These are phyloP conservation scores for Neostethus bicornis DNA, from an alignment of 2,797 vertebrate species.

Conservation along the genomic window DNA sequence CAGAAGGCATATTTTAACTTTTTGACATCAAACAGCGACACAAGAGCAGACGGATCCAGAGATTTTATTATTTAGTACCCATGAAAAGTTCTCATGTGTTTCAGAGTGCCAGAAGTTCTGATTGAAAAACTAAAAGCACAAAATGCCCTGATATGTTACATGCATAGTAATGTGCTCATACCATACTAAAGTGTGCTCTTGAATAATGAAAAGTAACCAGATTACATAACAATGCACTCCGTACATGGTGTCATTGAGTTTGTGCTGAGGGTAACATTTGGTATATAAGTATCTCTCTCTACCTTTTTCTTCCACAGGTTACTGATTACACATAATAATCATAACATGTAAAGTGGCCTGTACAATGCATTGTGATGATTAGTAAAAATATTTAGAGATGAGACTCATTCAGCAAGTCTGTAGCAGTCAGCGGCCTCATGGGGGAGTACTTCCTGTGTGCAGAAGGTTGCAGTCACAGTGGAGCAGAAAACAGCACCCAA, in stretches of 20 bases:
- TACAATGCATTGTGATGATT: constrained; percentile 68
- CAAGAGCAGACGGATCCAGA: constrained; percentile 64
- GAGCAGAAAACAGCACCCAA: constrained; percentile 12
- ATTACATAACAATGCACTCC: constrained; percentile 65
- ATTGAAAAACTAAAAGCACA: constrained; percentile 77
- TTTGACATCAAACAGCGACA: constrained; percentile 18
- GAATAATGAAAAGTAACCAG: constrained; percentile 62
- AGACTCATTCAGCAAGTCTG: constrained; percentile 43
- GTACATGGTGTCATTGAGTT: constrained; percentile 61
- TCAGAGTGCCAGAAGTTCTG: constrained; percentile 72
- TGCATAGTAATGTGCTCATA: constrained; percentile 83
- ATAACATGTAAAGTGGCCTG: constrained; percentile 59
- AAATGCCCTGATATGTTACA: constrained; percentile 80
- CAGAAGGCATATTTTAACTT: constrained; percentile 7
- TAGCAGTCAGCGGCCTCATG: constrained; percentile 58
- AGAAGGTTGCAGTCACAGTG: constrained; percentile 40
- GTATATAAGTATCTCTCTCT: constrained; percentile 67
- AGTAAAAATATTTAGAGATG: constrained; percentile 56
- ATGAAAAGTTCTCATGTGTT: constrained; percentile 74
- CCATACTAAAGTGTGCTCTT: constrained; percentile 77
- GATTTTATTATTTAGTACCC: constrained; percentile 79
- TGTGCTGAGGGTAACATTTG: constrained; percentile 71
- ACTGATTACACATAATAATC: constrained; percentile 61
- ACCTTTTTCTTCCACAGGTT: constrained; percentile 69
- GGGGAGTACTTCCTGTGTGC: constrained; percentile 41